phyloP scores from a whole-genome alignment of 2,888 invertebrate species.

The Coecobrya sp. region DNA sequence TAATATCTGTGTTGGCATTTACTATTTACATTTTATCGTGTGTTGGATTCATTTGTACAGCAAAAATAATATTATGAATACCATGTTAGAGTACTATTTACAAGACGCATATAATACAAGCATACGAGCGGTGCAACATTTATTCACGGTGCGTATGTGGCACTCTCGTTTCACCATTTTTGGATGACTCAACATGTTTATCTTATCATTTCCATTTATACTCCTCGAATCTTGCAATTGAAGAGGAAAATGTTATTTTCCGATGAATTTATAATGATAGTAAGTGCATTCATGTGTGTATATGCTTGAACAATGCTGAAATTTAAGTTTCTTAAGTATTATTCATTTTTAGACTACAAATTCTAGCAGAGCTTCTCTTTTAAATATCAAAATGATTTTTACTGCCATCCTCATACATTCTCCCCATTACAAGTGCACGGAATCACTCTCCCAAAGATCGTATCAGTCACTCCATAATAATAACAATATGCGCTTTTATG shows the following conservation, averaged over 20 bases:
- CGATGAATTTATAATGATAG: conserved; percentile 43
- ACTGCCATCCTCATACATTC: not conserved
- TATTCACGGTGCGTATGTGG: conserved; percentile 26
- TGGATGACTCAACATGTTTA: conserved; percentile 37
- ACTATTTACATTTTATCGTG: conserved; percentile 21
- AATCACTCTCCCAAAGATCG: not conserved
- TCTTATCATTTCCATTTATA: not conserved
- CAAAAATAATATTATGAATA: conserved; percentile 11
- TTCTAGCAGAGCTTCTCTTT: not conserved
- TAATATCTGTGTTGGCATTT: conserved; percentile 58
- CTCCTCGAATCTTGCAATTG: not conserved
- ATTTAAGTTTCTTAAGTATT: not conserved
- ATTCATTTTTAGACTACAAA: not conserved
- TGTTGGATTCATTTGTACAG: conserved; percentile 15
- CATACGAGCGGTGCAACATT: not conserved
- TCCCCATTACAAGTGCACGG: not conserved
- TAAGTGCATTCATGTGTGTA: not conserved
- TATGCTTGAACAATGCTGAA: not conserved
- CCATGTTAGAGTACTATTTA: not conserved
- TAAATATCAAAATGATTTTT: conserved; percentile 14
- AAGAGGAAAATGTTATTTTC: conserved; percentile 13
- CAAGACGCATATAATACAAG: not conserved
- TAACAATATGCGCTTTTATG: conserved; percentile 37
- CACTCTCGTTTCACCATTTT: conserved; percentile 29
- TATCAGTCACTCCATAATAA: conserved; percentile 58